Conservation (phyloP, 2,797 vertebrate species). For the Neopelma chrysocephalum region DNA sequence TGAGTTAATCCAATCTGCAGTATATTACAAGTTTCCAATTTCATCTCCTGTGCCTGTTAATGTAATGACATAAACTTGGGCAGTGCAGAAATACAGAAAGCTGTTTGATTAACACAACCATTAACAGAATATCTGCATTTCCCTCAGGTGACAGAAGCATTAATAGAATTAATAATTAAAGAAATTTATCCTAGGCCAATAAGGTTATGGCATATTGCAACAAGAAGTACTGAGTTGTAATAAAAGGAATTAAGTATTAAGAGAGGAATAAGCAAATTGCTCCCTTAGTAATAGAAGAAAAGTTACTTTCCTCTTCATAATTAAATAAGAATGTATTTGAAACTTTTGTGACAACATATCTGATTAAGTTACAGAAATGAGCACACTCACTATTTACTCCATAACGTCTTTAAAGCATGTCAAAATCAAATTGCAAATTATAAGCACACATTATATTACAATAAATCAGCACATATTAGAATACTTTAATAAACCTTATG, state of each 20-base stretch:
- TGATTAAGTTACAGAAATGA: conserved; percentile 50
- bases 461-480: neutral
- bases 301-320: conserved; percentile 16
- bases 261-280: conserved; percentile 1
- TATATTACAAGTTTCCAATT: conserved; percentile 50
- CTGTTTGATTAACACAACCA: conserved; percentile 43
- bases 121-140: neutral
- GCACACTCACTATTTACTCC: neutral
- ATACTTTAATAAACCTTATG: neutral
- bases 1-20: conserved; percentile 61
- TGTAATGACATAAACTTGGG: conserved; percentile 46
- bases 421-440: conserved; percentile 40
- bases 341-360: conserved; percentile 26
- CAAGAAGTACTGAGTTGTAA: neutral
- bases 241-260: neutral
- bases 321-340: conserved; percentile 22
- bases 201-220: neutral
- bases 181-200: neutral
- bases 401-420: neutral
- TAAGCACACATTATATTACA: neutral
- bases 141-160: neutral
- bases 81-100: neutral
- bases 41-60: conserved; percentile 45
- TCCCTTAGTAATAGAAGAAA: neutral
- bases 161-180: conserved; percentile 45